phyloP scores from a whole-genome alignment of 1,140 invertebrate genomes.

The Trigoniulus corallinus region DNA sequence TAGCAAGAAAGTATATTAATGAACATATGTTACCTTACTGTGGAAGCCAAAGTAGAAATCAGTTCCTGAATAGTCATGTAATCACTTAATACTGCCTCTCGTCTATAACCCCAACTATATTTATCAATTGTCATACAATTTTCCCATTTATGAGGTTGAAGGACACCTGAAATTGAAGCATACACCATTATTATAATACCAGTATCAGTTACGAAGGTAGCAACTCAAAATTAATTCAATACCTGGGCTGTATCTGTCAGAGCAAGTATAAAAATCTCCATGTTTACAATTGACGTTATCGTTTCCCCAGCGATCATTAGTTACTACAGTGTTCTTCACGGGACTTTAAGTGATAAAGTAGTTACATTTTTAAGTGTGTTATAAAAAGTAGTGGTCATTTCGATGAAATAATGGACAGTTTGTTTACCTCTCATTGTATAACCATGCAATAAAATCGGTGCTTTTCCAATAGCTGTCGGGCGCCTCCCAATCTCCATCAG shows the following conservation, averaged over 20 bases:
- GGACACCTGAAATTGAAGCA: slow-evolving; percentile 15
- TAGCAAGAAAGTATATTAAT: too few relatives aligned
- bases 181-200: not conserved
- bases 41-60: slow-evolving; percentile 50
- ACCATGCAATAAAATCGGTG: slow-evolving; percentile 34
- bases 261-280: slow-evolving; percentile 35
- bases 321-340: slow-evolving; percentile 36
- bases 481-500: slow-evolving; percentile 33
- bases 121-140: slow-evolving; percentile 81
- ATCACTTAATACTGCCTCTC: slow-evolving; percentile 50
- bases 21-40: slow-evolving; percentile 42
- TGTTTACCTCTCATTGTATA: slow-evolving; percentile 29
- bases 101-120: slow-evolving; percentile 71
- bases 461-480: slow-evolving; percentile 31
- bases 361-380: too few relatives aligned
- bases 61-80: slow-evolving; percentile 53
- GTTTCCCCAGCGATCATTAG: slow-evolving; percentile 38
- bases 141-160: slow-evolving; percentile 72
- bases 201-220: not conserved
- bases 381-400: too few relatives aligned
- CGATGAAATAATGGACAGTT: not conserved
- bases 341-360: too few relatives aligned
- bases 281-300: slow-evolving; percentile 31
- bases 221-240: not conserved
- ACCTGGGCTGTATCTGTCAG: slow-evolving; percentile 33